phyloP scores from a whole-genome alignment of 2,888 invertebrate genomes.

The Mechanitis mazaeus region DNA sequence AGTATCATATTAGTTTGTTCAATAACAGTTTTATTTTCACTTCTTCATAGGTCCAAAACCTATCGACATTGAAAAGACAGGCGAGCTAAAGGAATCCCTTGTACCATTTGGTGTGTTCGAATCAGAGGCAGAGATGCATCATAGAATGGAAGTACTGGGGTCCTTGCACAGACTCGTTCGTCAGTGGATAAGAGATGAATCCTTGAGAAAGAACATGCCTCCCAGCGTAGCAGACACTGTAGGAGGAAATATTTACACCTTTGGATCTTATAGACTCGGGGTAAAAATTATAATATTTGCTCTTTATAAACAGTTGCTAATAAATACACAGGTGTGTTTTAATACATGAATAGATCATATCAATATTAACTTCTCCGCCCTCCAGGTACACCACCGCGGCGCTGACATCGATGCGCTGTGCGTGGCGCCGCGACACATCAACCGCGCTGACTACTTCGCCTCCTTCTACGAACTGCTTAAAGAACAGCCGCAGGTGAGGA shows the following conservation, averaged over 20 bases:
- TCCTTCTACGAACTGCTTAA: conserved; percentile 95
- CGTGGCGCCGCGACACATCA: conserved; percentile 97
- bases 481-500: conserved; percentile 84
- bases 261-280: conserved; percentile 96
- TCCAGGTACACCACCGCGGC: conserved; percentile 92
- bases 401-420: conserved; percentile 99
- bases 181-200: conserved; percentile 95
- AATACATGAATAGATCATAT: too few relatives aligned
- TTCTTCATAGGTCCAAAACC: conserved; percentile 81
- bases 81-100: conserved; percentile 86
- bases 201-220: conserved; percentile 93
- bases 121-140: conserved; percentile 91
- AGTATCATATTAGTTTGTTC: too few relatives aligned
- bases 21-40: background rate
- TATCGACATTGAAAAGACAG: conserved; percentile 84
- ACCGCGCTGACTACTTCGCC: conserved; percentile 95
- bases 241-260: conserved; percentile 99
- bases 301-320: background rate
- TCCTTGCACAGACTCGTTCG: conserved; percentile 94
- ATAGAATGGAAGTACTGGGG: conserved; percentile 89
- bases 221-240: conserved; percentile 91
- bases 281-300: conserved; percentile 53
- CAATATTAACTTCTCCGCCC: background rate
- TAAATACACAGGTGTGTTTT: too few relatives aligned
- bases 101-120: conserved; percentile 93